A percentile compares a stretch with the other conserved stretches of the same genome.
These are phyloP conservation scores for Papilio demoleus DNA, from an alignment of 2,888 invertebrate genomes.

Conservation along the genomic window DNA sequence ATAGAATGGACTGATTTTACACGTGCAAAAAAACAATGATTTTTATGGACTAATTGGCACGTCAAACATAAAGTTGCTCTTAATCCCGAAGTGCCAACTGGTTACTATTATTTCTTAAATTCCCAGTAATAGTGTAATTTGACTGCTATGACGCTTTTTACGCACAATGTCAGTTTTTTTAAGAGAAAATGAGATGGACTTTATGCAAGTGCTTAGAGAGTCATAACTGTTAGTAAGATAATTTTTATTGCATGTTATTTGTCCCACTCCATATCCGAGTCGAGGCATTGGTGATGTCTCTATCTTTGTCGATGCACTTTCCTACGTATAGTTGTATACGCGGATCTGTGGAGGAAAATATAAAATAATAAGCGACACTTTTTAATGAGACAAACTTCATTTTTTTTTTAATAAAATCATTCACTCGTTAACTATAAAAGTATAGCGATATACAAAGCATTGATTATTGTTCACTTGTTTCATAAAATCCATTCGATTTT, in stretches of 20 bases:
- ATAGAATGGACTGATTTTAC: background rate
- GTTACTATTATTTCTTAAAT: background rate
- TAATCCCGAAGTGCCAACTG: background rate
- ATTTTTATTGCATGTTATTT: background rate
- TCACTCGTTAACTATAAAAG: slow-evolving; percentile 29
- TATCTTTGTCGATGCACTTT: slow-evolving; percentile 11
- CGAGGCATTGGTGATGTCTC: slow-evolving; percentile 15
- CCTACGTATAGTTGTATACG: slow-evolving; percentile 31
- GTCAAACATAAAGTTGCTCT: background rate
- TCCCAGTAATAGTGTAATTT: background rate
- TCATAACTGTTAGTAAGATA: background rate
- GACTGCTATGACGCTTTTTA: background rate
- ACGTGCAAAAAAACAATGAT: no score
- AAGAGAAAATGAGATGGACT: background rate
- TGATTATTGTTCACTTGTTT: slow-evolving; percentile 47
- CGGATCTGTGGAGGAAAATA: slow-evolving; percentile 22
- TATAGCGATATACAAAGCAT: slow-evolving; percentile 53
- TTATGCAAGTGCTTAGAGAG: background rate
- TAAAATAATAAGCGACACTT: no score
- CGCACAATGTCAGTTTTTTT: background rate
- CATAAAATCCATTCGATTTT: slow-evolving; percentile 11
- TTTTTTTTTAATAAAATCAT: slow-evolving; percentile 25
- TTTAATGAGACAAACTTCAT: no score
- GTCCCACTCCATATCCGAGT: slow-evolving; percentile 10
- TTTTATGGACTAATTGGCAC: no score